Evolutionary conservation across 2,797 vertebrate genomes (phyloP).

Genomic region (Malurus leucopterus): DNA sequence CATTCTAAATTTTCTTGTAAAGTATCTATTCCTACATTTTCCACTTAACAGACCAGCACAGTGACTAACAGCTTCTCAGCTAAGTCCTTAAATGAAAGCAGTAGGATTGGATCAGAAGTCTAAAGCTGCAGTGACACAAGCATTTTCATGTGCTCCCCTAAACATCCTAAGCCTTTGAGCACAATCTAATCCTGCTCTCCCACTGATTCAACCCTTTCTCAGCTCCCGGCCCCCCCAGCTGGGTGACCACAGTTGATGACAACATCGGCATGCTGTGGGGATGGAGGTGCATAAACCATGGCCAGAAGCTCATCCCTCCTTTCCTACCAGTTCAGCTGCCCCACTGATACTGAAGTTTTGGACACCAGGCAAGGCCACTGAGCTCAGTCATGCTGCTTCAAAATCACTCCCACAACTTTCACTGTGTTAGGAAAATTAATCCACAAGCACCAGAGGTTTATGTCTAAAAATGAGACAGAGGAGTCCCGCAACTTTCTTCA

Average conservation of each 20-base stretch:
- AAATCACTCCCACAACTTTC: background rate
- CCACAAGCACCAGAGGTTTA: no score
- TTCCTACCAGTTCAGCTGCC: background rate
- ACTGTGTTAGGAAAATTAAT: no score
- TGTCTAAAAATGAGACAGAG: no score
- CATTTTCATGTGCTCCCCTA: background rate
- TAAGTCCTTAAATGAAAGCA: background rate
- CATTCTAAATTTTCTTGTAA: background rate
- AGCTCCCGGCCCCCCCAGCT: background rate
- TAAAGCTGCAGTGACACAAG: background rate
- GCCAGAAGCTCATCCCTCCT: background rate
- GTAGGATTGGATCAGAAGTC: background rate
- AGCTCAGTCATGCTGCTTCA: background rate
- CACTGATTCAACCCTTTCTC: background rate
- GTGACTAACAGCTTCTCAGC: background rate
- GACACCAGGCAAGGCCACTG: background rate
- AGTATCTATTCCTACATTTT: background rate
- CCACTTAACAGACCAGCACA: background rate
- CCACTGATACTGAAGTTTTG: background rate
- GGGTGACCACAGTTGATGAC: background rate
- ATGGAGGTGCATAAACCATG: accelerated
- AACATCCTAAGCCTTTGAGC: background rate
- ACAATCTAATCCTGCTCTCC: background rate
- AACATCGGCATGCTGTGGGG: accelerated
- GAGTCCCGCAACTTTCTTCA: no score